Base-by-base conservation (phyloP, 2,113 vertebrate species). In the Rhinogobius similis region DNA sequence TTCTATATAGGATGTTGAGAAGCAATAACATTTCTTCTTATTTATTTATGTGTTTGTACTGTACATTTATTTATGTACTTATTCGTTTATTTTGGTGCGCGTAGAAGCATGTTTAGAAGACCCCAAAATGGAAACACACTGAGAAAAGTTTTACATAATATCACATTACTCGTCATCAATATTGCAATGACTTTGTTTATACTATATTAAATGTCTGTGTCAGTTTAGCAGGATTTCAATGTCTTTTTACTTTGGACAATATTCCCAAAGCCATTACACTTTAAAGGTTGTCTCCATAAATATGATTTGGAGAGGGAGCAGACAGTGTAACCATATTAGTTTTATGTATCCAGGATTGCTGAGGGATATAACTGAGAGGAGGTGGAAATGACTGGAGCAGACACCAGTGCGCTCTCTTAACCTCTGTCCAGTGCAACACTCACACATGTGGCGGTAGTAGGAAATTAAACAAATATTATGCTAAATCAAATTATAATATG, bases 341-440 rank as follows among this genome's bases (percentile, higher is more conserved):
- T 43, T 76, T 65, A 46, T 76, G 14, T 48, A 79, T 74, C 68
- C n/a, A 14, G 59, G 65, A 67, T 72, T 66, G 48, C 11, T 56
- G 43, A 53, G 10, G 12, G 43, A 70, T 77, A 65, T 65, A 41
- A 68, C 63, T 29, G 52, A 38, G 65, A 68, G 58, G 70, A 24
- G 68, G 62, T 27, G 41, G 67, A 64, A 46, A 68, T 71, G 32
- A n/a, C 29, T 55, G 9, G 18, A 24, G 29, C 46, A n/a, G 52
- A 75, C 66, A 64, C 14, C 18, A 14, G 23, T n/a, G 5, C 10
- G 29, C 43, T 56, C 38, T 36, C 72, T 69, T 39, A 55, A 27
- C 61, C 32, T 16, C 3, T 27, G 53, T 56, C 53, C 53, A 56
- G 5, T 24, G 27, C 13, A 29, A 58, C 53, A 16, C 53, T 16